phyloP scores from a whole-genome alignment of 2,113 vertebrate species.

The Lichenostomus cassidix region DNA sequence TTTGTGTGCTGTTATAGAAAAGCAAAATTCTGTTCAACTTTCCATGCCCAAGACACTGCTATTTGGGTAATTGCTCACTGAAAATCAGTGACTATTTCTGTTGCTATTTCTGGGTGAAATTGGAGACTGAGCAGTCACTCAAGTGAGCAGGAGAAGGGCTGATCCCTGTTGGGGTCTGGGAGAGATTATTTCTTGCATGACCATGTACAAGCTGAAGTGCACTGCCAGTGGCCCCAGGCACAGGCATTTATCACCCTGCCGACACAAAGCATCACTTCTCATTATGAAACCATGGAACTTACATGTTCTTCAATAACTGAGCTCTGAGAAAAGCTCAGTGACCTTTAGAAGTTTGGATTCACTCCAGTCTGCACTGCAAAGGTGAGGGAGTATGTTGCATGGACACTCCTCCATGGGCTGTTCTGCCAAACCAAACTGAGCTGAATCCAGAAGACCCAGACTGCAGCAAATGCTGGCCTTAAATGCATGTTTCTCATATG shows the following conservation, averaged over 20 bases:
- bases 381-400: background rate
- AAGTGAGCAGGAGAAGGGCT: background rate
- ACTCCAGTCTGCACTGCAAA: background rate
- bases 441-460: background rate
- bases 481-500: background rate
- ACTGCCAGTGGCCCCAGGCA: background rate
- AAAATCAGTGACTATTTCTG: background rate
- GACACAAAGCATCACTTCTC: background rate
- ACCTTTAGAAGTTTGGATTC: background rate
- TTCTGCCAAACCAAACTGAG: background rate
- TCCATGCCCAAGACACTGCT: background rate
- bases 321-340: background rate
- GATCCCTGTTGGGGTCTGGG: background rate
- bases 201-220: background rate
- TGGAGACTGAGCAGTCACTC: background rate
- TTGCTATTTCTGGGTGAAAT: background rate
- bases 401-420: rapidly evolving
- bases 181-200: background rate
- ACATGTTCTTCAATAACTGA: background rate
- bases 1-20: background rate
- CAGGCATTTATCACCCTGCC: background rate
- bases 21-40: background rate
- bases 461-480: background rate
- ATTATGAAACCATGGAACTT: background rate
- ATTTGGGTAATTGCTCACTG: background rate